Conservation (phyloP, 2,797 vertebrate species). For the Enteromius fasciolatus region DNA sequence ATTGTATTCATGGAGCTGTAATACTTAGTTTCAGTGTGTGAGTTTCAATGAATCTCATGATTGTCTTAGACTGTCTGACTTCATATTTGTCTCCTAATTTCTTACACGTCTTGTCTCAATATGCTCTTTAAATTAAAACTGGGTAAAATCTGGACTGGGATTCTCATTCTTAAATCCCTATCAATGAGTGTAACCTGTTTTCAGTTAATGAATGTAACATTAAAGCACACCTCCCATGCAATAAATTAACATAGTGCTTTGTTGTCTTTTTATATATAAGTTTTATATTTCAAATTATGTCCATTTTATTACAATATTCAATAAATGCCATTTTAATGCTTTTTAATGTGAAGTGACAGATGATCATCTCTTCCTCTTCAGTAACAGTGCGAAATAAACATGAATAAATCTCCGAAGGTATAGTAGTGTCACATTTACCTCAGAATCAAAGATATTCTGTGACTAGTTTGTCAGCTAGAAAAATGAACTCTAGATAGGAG, state of each 20-base stretch:
- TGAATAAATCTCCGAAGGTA: too few species aligned
- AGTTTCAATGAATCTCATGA: constrained; percentile 7
- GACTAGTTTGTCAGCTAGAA: not conserved
- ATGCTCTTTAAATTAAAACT: not conserved
- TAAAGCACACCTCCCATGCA: not conserved
- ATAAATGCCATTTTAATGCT: not conserved
- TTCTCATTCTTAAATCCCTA: not conserved
- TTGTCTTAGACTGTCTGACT: constrained; percentile 7
- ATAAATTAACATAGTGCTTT: not conserved
- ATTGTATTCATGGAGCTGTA: constrained; percentile 48
- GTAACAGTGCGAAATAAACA: too few species aligned
- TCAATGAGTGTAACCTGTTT: not conserved
- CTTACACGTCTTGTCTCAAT: not conserved
- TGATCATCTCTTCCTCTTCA: too few species aligned
- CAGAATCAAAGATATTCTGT: not conserved
- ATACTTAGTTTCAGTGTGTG: constrained; percentile 51
- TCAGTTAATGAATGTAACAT: not conserved
- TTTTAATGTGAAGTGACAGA: not conserved
- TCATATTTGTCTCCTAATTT: not conserved
- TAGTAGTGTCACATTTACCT: too few species aligned
- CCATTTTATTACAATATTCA: not conserved
- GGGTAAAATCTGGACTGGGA: not conserved
- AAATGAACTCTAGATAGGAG: too few species aligned
- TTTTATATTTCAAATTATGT: not conserved
- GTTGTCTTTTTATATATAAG: not conserved